Percentiles rank a stretch among this genome's conserved stretches.
Evolutionary conservation across 2,797 vertebrate species (phyloP).

Genomic region (Synanceia verrucosa): DNA sequence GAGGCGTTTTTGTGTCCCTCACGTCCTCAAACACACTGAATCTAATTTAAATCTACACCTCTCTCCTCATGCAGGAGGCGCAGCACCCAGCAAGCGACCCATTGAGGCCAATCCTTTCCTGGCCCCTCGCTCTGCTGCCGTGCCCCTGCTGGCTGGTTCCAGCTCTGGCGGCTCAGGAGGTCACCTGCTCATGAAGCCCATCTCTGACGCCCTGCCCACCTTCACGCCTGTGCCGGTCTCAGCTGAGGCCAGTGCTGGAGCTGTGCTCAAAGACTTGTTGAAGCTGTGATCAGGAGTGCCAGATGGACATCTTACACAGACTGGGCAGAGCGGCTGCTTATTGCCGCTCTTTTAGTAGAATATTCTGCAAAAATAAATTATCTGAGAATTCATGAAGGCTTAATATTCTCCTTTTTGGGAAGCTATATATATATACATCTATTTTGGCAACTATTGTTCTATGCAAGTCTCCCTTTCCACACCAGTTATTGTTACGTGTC

Average conservation of each 20-base stretch:
- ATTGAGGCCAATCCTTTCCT: slow-evolving; percentile 89
- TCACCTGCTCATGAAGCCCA: slow-evolving; percentile 96
- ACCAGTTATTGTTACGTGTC: not conserved
- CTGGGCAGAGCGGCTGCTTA: slow-evolving; percentile 24
- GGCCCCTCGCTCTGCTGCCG: slow-evolving; percentile 93
- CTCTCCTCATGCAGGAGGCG: slow-evolving; percentile 70
- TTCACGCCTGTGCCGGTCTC: slow-evolving; percentile 95
- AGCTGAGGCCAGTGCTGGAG: slow-evolving; percentile 89
- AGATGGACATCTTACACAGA: slow-evolving; percentile 66
- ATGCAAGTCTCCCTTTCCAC: slow-evolving; percentile 65
- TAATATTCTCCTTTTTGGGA: slow-evolving; percentile 10
- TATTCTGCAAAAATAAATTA: slow-evolving; percentile 25
- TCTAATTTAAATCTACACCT: not conserved
- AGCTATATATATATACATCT: not conserved
- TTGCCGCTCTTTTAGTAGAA: slow-evolving; percentile 17
- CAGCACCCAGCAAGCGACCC: slow-evolving; percentile 73
- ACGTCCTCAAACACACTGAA: not conserved
- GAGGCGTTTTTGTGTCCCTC: not conserved
- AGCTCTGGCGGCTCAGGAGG: slow-evolving; percentile 75
- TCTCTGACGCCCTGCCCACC: slow-evolving; percentile 90
- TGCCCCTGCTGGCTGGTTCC: slow-evolving; percentile 85
- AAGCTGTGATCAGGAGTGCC: slow-evolving; percentile 84
- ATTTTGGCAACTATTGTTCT: slow-evolving; percentile 45
- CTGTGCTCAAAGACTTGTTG: slow-evolving; percentile 92
- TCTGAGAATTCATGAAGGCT: not conserved